Conservation (phyloP, 1,140 invertebrate genomes). For the Drosophila fuyamai region DNA sequence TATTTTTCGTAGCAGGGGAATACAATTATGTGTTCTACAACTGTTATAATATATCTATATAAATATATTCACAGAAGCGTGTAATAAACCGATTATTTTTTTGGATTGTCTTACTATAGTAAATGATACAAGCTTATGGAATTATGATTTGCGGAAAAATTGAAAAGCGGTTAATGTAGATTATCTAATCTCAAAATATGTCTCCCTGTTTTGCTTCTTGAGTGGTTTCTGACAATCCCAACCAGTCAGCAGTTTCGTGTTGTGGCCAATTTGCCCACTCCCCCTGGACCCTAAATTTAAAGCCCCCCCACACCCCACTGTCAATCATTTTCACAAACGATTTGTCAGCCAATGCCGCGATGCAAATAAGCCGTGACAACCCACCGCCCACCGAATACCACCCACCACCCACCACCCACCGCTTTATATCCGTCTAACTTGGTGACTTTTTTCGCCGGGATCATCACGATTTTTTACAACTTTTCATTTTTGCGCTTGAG, state of each 20-base stretch:
- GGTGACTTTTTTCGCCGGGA: slow-evolving; percentile 38
- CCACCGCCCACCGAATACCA: neutral
- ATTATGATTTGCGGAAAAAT: no score
- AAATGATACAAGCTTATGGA: no score
- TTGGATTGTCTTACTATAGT: no score
- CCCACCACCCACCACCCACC: neutral
- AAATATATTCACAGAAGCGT: no score
- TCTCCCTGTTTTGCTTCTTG: no score
- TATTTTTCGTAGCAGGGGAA: no score
- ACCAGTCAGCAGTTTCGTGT: neutral
- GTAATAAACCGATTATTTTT: no score
- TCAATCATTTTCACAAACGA: slow-evolving; percentile 78
- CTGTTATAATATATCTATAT: no score
- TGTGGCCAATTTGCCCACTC: slow-evolving; percentile 37
- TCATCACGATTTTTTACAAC: slow-evolving; percentile 79
- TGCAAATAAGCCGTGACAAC: slow-evolving; percentile 71
- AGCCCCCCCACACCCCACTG: slow-evolving; percentile 15
- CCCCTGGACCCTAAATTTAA: neutral
- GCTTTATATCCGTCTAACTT: neutral
- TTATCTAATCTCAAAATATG: no score
- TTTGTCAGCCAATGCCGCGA: slow-evolving; percentile 68
- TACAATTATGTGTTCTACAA: no score
- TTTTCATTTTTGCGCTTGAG: slow-evolving; percentile 78
- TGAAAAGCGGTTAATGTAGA: no score
- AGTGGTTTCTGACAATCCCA: neutral